Base-by-base conservation (phyloP, 2,797 vertebrate genomes). In the Chloroceryle amazona region DNA sequence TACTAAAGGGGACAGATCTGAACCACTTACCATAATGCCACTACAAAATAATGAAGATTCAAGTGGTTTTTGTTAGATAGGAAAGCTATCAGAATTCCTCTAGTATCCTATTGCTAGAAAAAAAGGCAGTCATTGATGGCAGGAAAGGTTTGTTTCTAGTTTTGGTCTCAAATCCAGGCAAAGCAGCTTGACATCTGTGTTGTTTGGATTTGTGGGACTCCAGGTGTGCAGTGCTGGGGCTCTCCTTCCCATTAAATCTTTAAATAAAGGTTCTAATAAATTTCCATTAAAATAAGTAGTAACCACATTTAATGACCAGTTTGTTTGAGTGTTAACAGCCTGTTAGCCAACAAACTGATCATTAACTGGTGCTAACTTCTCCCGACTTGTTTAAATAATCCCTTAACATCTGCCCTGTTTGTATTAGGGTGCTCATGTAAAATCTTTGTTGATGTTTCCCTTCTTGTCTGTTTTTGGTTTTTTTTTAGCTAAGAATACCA, bases 271-370 rank as follows among this genome's bases (percentile, higher is more conserved):
- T 94, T 97, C 97, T 96, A 98, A 97, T 98, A 98, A 98, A 98
- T 98, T 98, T 94, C 93, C 93, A 96, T 97, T 97, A 96, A 98
- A 98, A 96, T 98, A 97, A 97, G 96, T 97, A 97, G 97, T 98
- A 98, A 96, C 96, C 91, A 96, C 96, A 96, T 98, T 98, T 98
- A 98, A 98, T 93, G 97, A 97, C 93, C 97, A 98, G 98, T 97
- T 98, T 97, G 93, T 97, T 94, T 97, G 98, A 98, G 98, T 98
- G 98, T 98, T 98, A 98, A 98, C 98, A 98, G 98, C 97, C 97
- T 98, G 97, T 97, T 97, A 98, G 97, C 97, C 96, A 98, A 98
- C 98, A 98, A 98, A 98, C 94, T 97, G 84, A 82, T 97, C 97
- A 98, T 98, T 98, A 98, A 98, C 98, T 98, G 97, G 96, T 98